Base-by-base conservation (phyloP, 1,140 invertebrate genomes). In the Calephelis virginiensis region DNA sequence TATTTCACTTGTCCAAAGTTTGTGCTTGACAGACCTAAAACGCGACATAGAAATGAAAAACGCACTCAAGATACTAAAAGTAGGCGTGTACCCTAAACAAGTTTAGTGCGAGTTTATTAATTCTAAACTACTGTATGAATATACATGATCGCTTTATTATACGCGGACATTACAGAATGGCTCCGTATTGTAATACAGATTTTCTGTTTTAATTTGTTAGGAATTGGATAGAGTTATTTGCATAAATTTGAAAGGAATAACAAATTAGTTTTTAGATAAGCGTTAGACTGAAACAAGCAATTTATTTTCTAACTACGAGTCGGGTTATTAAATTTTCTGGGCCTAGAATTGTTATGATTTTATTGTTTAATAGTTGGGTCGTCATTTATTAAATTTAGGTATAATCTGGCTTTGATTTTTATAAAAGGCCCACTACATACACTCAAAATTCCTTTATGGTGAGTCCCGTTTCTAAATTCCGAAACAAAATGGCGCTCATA, bases 201-300 rank as follows among this genome's bases (percentile, higher is more conserved):
- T 17, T 56, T 28, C 40, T 56, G 7, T 56, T 56, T 56, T 56
- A 56, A 56, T 56, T 56, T 11, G 53, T 56, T 56, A 28, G 53
- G 17, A 56, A 56, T 56, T 56, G 17, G 10, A 56, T 56, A 56
- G 17, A 56, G 53, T 56, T 56, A 56, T 56, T 56, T 56, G 53
- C 53, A 56, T 56, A 56, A 37, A 56, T 56, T 56, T 56, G 53
- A 28, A 56, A 56, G 53, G 53, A 56, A 56, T 56, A 56, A 56
- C 53, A 56, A 56, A 56, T 56, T 56, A 56, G 53, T 56, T 56
- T 56, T 56, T 56, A 56, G 53, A 56, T 56, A 56, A 56, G 53
- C 53, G 10, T 56, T 37, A 56, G 53, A 56, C 53, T 56, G 53
- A 56, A 56, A 56, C 53, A 56, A 56, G 53, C 53, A 56, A 56